phyloP scores from a whole-genome alignment of 1,140 invertebrate species.

The Cecropterus lyciades region DNA sequence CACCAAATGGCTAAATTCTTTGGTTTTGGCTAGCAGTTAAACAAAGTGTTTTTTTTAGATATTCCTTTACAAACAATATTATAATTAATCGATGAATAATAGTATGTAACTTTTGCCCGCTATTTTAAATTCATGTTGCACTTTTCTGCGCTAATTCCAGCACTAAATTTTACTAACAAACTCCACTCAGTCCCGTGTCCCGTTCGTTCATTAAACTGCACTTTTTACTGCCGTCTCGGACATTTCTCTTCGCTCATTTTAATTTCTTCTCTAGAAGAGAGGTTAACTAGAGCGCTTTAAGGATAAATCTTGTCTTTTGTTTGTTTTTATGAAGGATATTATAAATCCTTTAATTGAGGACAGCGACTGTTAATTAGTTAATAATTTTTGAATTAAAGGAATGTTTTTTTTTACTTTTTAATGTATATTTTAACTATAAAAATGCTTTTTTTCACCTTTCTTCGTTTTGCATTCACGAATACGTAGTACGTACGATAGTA shows the following conservation, averaged over 20 bases:
- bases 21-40: no score
- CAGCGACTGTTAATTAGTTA: not conserved
- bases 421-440: no score
- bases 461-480: no score
- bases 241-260: constrained; percentile 17
- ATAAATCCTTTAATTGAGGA: not conserved
- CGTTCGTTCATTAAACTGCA: not conserved
- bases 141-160: not conserved
- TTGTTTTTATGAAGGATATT: constrained; percentile 3
- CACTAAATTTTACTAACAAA: constrained; percentile 13
- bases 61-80: no score
- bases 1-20: no score
- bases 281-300: constrained; percentile 15
- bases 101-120: not conserved
- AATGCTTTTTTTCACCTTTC: no score
- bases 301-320: constrained; percentile 4
- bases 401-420: no score
- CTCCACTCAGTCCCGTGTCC: constrained; percentile 13
- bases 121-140: not conserved
- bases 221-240: constrained; percentile 19
- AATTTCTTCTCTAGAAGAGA: constrained; percentile 18
- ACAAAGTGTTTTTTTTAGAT: no score
- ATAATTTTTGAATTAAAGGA: not conserved
- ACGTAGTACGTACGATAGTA: no score
- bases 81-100: no score